A percentile compares a stretch with the other conserved stretches of the same genome.
Conservation (phyloP, 2,888 invertebrate species). For the Ferrisia virgata region DNA sequence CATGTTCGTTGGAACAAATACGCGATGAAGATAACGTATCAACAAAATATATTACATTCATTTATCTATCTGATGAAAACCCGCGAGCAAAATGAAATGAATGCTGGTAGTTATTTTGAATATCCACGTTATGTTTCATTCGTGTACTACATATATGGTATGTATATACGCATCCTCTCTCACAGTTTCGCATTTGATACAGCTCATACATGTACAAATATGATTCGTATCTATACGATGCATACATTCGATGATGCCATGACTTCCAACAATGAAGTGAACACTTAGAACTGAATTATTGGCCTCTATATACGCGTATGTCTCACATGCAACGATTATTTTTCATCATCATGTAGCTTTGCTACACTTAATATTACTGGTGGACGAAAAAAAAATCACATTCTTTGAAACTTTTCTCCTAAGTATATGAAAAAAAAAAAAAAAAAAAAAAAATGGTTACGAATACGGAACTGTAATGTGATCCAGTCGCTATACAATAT, state of each 20-base stretch:
- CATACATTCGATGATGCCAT: not conserved
- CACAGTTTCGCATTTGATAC: not conserved
- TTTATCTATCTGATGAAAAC: constrained; percentile 3
- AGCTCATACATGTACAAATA: not conserved
- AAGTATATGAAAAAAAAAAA: too few relatives aligned
- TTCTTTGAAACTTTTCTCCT: not conserved
- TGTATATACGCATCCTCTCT: not conserved
- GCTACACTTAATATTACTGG: too few relatives aligned
- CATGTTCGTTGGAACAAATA: not conserved
- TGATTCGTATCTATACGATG: not conserved
- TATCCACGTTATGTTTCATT: not conserved
- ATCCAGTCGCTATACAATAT: not conserved
- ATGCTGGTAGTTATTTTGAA: constrained; percentile 9
- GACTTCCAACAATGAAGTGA: not conserved
- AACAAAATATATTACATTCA: not conserved
- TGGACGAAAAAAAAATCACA: not conserved
- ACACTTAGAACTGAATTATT: too few relatives aligned
- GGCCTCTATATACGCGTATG: not conserved
- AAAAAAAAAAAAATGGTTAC: too few relatives aligned
- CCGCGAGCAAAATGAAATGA: not conserved
- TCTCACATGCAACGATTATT: not conserved
- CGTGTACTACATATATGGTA: not conserved
- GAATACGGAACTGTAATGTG: too few relatives aligned
- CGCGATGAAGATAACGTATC: constrained; percentile 20
- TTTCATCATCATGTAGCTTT: not conserved